phyloP scores from a whole-genome alignment of 2,888 invertebrate species.

The Parapristionchus giblindavisi region DNA sequence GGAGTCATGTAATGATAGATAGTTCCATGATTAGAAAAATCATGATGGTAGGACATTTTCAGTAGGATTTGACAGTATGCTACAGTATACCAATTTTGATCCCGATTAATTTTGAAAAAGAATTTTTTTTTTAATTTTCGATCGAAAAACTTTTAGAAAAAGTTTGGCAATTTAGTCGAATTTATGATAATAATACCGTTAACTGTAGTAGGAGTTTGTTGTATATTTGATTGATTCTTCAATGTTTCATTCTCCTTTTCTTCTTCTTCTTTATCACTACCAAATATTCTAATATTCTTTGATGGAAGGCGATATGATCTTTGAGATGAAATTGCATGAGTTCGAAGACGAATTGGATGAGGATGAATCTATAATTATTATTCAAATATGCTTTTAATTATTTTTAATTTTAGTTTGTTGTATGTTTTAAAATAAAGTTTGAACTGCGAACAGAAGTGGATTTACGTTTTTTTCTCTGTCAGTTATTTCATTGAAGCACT shows the following conservation, averaged over 20 bases:
- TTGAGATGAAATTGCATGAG: conserved; percentile 21
- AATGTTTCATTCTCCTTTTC: not conserved
- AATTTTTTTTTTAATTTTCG: too few relatives aligned
- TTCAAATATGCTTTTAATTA: not conserved
- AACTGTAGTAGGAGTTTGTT: not conserved
- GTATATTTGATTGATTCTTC: not conserved
- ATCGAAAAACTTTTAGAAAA: too few relatives aligned
- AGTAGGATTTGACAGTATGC: too few relatives aligned
- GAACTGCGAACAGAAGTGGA: not conserved
- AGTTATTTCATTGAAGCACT: not conserved
- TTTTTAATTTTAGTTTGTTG: not conserved
- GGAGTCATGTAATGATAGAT: too few relatives aligned
- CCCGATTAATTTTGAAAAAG: too few relatives aligned
- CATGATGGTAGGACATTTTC: too few relatives aligned
- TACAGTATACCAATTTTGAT: too few relatives aligned
- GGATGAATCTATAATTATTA: conserved; percentile 19
- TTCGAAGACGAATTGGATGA: conserved; percentile 21
- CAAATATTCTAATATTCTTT: conserved; percentile 13
- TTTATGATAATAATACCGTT: not conserved
- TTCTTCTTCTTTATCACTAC: not conserved
- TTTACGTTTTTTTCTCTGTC: not conserved
- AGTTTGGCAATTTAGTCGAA: too few relatives aligned
- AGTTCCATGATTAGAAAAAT: too few relatives aligned
- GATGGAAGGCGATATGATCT: conserved; percentile 7
- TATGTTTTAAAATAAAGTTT: not conserved